Percentiles rank a stretch among this genome's conserved stretches.
phyloP scores from a whole-genome alignment of 2,797 vertebrate species.

The Odontamblyopus rebecca region DNA sequence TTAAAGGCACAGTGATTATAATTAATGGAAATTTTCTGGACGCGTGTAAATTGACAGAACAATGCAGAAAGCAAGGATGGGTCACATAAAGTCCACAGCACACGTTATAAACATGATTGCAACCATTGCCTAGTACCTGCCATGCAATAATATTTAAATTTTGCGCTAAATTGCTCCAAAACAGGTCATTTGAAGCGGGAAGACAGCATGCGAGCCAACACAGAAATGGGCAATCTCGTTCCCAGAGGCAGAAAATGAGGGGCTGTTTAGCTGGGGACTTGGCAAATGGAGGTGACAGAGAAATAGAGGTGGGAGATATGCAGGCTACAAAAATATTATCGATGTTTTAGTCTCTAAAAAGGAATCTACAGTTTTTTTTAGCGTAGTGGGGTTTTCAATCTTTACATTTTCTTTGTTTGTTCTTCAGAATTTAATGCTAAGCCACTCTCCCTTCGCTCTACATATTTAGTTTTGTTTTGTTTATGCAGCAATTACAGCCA shows the following conservation, averaged over 20 bases:
- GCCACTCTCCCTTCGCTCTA: too few species aligned
- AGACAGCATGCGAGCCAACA: conserved; percentile 47
- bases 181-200: conserved; percentile 42
- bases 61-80: neutral
- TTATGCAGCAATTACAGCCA: too few species aligned
- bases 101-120: neutral
- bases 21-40: conserved; percentile 24
- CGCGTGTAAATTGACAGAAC: neutral
- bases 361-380: too few species aligned
- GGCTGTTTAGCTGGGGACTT: conserved; percentile 40
- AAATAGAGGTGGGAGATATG: conserved; percentile 28
- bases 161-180: conserved; percentile 43
- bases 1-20: conserved; percentile 24
- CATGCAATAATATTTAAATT: conserved; percentile 1
- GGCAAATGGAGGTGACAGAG: conserved; percentile 49
- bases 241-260: conserved; percentile 31
- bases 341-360: too few species aligned
- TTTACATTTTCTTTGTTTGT: too few species aligned
- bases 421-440: too few species aligned
- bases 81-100: neutral
- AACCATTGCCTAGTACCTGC: neutral
- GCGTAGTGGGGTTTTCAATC: too few species aligned
- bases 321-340: neutral
- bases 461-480: too few species aligned
- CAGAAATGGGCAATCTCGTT: conserved; percentile 42